Base-by-base conservation (phyloP, 2,888 invertebrate species). In the Drosophila mimica region DNA sequence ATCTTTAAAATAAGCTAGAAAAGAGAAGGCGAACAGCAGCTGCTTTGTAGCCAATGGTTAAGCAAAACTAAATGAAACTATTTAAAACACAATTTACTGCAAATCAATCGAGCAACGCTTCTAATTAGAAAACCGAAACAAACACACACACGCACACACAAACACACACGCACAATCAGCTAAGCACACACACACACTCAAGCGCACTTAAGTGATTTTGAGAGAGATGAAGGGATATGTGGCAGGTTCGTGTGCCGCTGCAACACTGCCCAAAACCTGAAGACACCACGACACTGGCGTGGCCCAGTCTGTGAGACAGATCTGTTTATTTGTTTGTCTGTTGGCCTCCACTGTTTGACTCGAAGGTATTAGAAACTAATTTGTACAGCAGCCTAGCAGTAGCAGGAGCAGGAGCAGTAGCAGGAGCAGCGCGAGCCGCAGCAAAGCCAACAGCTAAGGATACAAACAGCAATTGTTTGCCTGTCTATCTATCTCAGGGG, bases 311-410 rank as follows among this genome's bases (percentile, higher is more conserved):
- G 31, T 48, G 46, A 68, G 34, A 38, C 75, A 68, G 46, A 53
- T 72, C 40, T 74, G 74, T 65, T 79, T 79, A 71, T 71, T 82
- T 79, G 73, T 70, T 82, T 84, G 70, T 59, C 81, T 83, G 68
- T 57, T 70, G 62, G 83, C 65, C 66, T 70, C 67, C 74, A 70
- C 71, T 88, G 86, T 90, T 87, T 87, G 87, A 90, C 90, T 87
- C 90, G 82, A 87, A 90, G 87, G 91, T 88, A 88, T 88, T 88
- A 90, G 91, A 90, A 90, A 90, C 87, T 88, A 88, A 88, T 88
- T 88, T 88, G 89, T 89, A 74, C 78, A 82, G 77, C 77, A 83
- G 74, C 63, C 57, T 63, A 60, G 56, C 46, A 25, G 65, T 57
- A 70, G 61, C 65, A 43, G 52, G 56, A 79, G 30, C 36, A 52